A percentile compares a stretch with the other conserved stretches of the same genome.
Conservation (phyloP, 2,888 invertebrate genomes). For the Anagyrus pseudococci region DNA sequence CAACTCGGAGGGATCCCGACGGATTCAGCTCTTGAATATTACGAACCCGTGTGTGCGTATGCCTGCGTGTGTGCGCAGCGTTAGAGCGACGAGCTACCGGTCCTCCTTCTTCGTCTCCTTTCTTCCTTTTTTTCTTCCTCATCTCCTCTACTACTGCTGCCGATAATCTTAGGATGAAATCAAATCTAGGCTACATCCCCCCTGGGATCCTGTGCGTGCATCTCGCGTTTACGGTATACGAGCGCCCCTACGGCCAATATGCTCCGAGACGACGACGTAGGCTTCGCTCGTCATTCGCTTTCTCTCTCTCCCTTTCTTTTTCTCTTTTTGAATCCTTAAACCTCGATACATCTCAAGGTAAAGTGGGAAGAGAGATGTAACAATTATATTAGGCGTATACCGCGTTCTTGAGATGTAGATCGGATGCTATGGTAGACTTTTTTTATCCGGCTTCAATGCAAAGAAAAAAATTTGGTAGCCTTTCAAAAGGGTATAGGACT, state of each 20-base stretch:
- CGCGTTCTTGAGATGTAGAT: too few relatives aligned
- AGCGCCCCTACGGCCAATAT: too few relatives aligned
- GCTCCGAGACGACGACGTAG: slow-evolving; percentile 17
- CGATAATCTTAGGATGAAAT: slow-evolving; percentile 56
- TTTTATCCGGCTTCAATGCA: too few relatives aligned
- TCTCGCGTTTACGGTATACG: slow-evolving; percentile 11
- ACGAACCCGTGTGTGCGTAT: slow-evolving; percentile 18
- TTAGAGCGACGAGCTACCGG: slow-evolving; percentile 26
- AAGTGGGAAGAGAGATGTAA: too few relatives aligned
- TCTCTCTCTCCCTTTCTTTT: slow-evolving; percentile 1
- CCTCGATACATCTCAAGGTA: too few relatives aligned
- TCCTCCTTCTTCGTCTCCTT: slow-evolving; percentile 4
- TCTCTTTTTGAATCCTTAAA: too few relatives aligned
- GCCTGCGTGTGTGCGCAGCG: background rate
- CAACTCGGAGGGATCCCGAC: slow-evolving; percentile 37
- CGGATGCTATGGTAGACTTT: too few relatives aligned
- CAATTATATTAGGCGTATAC: too few relatives aligned
- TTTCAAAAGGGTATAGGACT: too few relatives aligned
- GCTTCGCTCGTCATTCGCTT: slow-evolving; percentile 3
- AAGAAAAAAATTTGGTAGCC: too few relatives aligned
- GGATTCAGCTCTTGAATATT: slow-evolving; percentile 42
- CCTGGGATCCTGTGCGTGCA: slow-evolving; percentile 3
- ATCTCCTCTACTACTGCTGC: slow-evolving; percentile 10
- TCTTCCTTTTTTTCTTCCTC: background rate
- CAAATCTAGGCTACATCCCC: slow-evolving; percentile 51